Conservation (phyloP, 2,797 vertebrate species). For the Cryptoblepharus egeriae region DNA sequence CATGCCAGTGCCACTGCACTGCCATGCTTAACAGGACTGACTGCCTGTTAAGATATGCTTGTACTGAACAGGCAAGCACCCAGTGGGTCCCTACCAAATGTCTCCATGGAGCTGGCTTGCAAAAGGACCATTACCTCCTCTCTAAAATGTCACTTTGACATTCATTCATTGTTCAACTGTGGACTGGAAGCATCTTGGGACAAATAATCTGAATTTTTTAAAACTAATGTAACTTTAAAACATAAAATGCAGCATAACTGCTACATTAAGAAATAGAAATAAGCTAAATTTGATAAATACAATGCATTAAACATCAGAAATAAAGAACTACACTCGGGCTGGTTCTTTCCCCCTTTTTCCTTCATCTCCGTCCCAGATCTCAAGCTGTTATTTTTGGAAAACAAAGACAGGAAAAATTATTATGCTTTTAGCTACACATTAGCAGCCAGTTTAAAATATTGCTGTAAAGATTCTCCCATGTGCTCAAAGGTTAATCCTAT, state of each 20-base stretch:
- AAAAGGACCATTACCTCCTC: neutral
- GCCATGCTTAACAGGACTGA: no score
- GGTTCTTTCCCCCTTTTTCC: neutral
- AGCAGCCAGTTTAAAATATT: conserved; percentile 33
- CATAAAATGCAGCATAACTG: neutral
- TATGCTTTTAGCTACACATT: neutral
- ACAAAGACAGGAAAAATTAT: neutral
- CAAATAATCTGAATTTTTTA: neutral
- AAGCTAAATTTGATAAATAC: neutral
- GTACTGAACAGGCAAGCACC: neutral
- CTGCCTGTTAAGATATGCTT: no score
- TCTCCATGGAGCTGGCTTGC: neutral
- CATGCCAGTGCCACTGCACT: no score
- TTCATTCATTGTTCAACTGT: neutral
- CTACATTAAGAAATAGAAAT: neutral
- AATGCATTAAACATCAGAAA: neutral
- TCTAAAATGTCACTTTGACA: neutral
- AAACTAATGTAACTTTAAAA: neutral
- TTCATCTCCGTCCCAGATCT: neutral
- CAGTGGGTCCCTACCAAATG: neutral
- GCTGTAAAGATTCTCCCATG: conserved; percentile 2
- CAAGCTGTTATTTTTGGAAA: neutral
- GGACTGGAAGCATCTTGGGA: neutral
- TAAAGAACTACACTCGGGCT: neutral
- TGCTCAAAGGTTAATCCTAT: conserved; percentile 17